Evolutionary conservation across 2,113 vertebrate genomes (phyloP).

Genomic region (Bathybates hornii): DNA sequence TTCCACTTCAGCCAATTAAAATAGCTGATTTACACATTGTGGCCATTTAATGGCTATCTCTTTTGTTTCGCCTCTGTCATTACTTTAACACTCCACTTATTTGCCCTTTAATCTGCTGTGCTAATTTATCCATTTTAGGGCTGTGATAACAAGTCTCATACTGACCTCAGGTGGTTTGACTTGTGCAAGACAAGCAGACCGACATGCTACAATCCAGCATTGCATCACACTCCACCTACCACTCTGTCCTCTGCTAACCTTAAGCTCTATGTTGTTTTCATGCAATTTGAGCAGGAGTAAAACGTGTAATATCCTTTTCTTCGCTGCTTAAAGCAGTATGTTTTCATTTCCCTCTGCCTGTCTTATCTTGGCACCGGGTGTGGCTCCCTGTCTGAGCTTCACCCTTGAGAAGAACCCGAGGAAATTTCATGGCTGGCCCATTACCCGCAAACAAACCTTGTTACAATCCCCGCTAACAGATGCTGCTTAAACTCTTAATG

Average conservation of each 20-base stretch:
- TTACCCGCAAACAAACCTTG: slow-evolving; percentile 32
- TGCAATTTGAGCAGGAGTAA: neutral
- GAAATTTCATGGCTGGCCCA: slow-evolving; percentile 22
- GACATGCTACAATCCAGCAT: neutral
- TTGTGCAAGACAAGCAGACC: slow-evolving; percentile 48
- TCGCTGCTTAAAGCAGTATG: neutral
- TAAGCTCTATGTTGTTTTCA: neutral
- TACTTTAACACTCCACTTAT: neutral
- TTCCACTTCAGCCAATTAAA: neutral
- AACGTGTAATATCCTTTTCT: neutral
- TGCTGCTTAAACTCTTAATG: slow-evolving; percentile 23
- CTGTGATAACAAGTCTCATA: slow-evolving; percentile 39
- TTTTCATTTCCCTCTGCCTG: slow-evolving; percentile 16
- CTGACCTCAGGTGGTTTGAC: slow-evolving; percentile 69
- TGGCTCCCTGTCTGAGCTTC: slow-evolving; percentile 2
- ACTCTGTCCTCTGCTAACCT: neutral
- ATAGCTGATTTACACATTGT: neutral
- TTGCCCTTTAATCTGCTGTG: neutral
- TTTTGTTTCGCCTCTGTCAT: neutral
- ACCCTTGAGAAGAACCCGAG: neutral
- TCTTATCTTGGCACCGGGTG: slow-evolving; percentile 2
- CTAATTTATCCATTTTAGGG: neutral
- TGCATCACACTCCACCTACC: neutral
- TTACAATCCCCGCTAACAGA: slow-evolving; percentile 1
- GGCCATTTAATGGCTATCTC: neutral